Percentiles rank a stretch among this genome's conserved stretches.
Evolutionary conservation across 2,113 vertebrate genomes (phyloP).

Genomic region (Nesospiza acunhae): DNA sequence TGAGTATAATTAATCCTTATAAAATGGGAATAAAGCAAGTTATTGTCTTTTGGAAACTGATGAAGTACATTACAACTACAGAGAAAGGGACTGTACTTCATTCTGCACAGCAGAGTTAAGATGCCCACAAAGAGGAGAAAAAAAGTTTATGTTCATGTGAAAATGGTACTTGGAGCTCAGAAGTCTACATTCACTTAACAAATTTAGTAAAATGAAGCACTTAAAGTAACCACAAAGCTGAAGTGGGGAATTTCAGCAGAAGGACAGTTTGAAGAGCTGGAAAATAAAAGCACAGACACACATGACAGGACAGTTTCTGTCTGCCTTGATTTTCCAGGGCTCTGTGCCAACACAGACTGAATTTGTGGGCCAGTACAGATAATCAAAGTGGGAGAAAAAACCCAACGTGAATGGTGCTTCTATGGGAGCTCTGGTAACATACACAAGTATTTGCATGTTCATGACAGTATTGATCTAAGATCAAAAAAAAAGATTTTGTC

Average conservation of each 20-base stretch:
- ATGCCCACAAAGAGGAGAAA: not conserved
- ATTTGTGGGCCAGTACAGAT: not conserved
- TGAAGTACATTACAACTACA: conserved; percentile 39
- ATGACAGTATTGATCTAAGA: not conserved
- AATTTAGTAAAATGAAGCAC: not conserved
- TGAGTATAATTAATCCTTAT: conserved; percentile 53
- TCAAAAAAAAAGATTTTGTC: not conserved
- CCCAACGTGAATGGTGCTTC: not conserved
- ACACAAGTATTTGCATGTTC: conserved; percentile 4
- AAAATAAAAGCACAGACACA: not conserved
- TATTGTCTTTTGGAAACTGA: conserved; percentile 59
- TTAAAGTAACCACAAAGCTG: not conserved
- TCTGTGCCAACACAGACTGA: not conserved
- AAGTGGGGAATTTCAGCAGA: not conserved
- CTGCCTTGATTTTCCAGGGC: not conserved
- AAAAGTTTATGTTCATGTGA: not conserved
- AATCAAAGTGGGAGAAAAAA: not conserved
- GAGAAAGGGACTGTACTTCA: conserved; percentile 11
- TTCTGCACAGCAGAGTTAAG: not conserved
- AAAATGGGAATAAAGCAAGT: conserved; percentile 52
- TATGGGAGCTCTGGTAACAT: not conserved
- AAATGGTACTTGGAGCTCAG: not conserved
- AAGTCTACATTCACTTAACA: not conserved
- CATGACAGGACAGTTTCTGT: not conserved
- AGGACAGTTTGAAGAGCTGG: not conserved